Conservation (phyloP, 1,140 invertebrate species). For the Artemia franciscana region DNA sequence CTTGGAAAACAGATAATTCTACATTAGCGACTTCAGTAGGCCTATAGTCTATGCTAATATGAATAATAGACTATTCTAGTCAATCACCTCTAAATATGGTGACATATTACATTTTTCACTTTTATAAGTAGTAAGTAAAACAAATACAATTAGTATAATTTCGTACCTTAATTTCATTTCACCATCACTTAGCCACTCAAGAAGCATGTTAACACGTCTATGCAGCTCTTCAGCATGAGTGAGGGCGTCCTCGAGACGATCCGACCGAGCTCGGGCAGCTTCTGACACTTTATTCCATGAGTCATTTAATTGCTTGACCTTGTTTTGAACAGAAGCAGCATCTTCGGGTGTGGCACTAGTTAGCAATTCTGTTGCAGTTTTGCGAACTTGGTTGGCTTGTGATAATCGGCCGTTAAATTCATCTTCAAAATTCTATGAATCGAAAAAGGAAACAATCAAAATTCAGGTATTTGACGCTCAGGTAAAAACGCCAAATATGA, state of each 20-base stretch:
- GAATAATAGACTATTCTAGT: no score
- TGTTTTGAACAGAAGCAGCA: constrained; percentile 45
- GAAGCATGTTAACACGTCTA: constrained; percentile 69
- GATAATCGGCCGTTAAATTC: constrained; percentile 61
- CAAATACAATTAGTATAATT: no score
- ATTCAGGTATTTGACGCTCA: constrained; percentile 10
- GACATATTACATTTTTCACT: no score
- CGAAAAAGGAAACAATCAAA: no score
- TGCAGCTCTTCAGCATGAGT: constrained; percentile 66
- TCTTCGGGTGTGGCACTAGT: constrained; percentile 53
- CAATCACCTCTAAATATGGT: no score
- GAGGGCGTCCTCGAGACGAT: constrained; percentile 57
- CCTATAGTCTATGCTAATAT: no score
- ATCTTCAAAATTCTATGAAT: constrained; percentile 65
- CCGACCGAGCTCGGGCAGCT: constrained; percentile 48
- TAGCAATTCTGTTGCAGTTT: constrained; percentile 67
- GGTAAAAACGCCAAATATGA: no score
- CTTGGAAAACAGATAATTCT: no score
- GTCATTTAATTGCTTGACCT: constrained; percentile 55
- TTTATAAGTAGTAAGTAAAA: no score
- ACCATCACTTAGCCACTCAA: constrained; percentile 87
- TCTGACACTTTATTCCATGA: constrained; percentile 62
- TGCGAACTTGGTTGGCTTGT: constrained; percentile 71
- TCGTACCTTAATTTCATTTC: constrained; percentile 51
- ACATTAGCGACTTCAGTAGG: no score